These are phyloP conservation scores for Rhimphoctona megacephalus DNA, from an alignment of 2,888 invertebrate genomes.

Conservation along the genomic window DNA sequence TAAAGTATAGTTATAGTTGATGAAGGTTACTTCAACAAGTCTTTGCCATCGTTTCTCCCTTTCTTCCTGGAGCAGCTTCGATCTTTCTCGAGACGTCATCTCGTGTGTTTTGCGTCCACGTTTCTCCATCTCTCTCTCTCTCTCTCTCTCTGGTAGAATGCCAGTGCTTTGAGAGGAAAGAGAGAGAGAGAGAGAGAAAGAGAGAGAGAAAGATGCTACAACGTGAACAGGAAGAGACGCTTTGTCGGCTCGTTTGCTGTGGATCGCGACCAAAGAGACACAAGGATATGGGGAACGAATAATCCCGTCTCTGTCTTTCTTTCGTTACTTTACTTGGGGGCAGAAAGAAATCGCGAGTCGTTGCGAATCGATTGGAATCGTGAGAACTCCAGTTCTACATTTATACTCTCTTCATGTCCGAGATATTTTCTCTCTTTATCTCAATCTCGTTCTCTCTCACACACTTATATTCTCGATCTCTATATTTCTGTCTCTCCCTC, in stretches of 20 bases:
- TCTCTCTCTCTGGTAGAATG: not conserved
- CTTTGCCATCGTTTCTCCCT: slow-evolving; percentile 37
- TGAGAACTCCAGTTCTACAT: slow-evolving; percentile 59
- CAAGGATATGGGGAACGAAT: slow-evolving; percentile 47
- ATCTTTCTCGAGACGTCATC: slow-evolving; percentile 42
- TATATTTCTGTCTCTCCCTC: slow-evolving; percentile 16
- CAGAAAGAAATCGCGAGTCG: slow-evolving; percentile 50
- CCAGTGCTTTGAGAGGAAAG: not conserved
- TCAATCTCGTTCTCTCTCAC: not conserved
- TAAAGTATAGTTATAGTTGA: slow-evolving; percentile 20
- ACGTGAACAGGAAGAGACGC: slow-evolving; percentile 54
- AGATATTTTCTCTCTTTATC: slow-evolving; percentile 39
- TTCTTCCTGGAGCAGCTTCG: slow-evolving; percentile 32
- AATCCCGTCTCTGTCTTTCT: slow-evolving; percentile 19
- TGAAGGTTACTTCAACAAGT: slow-evolving; percentile 53
- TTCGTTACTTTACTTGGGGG: slow-evolving; percentile 43
- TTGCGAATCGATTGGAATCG: slow-evolving; percentile 69
- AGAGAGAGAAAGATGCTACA: slow-evolving; percentile 30
- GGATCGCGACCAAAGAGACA: slow-evolving; percentile 53
- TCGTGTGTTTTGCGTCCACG: slow-evolving; percentile 31
- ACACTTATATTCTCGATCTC: not conserved
- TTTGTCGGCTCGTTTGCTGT: slow-evolving; percentile 67
- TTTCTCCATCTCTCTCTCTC: slow-evolving; percentile 4
- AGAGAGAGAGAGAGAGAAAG: slow-evolving; percentile 28
- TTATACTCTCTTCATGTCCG: slow-evolving; percentile 20